Conservation (phyloP, 2,888 invertebrate species). For the Argyra leucocephala region DNA sequence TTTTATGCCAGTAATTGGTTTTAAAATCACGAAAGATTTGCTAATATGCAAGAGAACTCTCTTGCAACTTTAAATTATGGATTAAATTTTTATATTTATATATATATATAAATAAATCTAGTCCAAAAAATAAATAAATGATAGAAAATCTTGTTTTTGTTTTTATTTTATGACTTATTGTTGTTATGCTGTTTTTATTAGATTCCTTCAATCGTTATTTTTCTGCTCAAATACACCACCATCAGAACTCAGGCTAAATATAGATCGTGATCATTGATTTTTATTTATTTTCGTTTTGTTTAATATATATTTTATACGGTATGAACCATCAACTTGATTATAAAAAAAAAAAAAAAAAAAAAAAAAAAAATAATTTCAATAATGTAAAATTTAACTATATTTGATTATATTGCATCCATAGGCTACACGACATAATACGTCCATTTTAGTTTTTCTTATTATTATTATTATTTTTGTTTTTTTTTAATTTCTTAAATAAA, state of each 20-base stretch:
- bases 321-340: not conserved
- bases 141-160: no score
- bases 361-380: not conserved
- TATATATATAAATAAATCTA: no score
- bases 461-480: no score
- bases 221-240: not conserved
- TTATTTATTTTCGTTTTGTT: not conserved
- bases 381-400: constrained; percentile 1
- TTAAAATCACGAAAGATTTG: constrained; percentile 3
- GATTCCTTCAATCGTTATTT: not conserved
- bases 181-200: not conserved
- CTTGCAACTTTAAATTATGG: not conserved
- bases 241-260: constrained; percentile 2
- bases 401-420: constrained; percentile 3
- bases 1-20: not conserved
- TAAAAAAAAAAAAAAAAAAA: not conserved
- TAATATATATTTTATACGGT: not conserved
- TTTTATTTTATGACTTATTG: no score
- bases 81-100: not conserved
- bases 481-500: no score
- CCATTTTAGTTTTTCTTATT: not conserved
- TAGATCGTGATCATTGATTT: constrained; percentile 6
- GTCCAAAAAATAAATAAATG: no score
- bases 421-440: constrained; percentile 3
- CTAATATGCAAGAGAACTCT: not conserved